Conservation (phyloP, 2,888 invertebrate genomes). For the Eudemis profundana region DNA sequence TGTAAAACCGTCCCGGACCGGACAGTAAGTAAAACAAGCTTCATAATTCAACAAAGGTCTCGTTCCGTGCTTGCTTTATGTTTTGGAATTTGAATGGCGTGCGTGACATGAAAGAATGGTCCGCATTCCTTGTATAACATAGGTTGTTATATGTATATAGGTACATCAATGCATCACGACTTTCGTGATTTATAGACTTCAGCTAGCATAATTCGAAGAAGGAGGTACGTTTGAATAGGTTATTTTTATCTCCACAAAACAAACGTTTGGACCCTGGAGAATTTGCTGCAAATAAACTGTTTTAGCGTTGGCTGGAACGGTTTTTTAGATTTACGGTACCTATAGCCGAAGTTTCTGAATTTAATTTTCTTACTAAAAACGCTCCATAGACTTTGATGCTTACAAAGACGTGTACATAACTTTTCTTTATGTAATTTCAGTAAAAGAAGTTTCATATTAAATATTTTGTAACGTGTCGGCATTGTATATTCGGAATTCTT, state of each 20-base stretch:
- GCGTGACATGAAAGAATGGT: slow-evolving; percentile 1
- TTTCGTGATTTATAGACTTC: slow-evolving; percentile 1
- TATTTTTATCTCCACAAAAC: neutral
- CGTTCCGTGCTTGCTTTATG: slow-evolving; percentile 20
- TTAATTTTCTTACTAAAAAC: no score
- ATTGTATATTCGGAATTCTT: slow-evolving; percentile 9
- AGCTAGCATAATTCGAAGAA: no score
- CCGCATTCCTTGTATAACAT: neutral
- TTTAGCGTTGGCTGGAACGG: neutral
- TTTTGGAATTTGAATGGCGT: slow-evolving; percentile 5
- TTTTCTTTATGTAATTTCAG: no score
- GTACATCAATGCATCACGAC: neutral
- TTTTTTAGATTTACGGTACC: neutral
- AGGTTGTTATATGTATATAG: neutral
- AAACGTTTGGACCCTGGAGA: neutral
- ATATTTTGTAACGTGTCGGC: neutral
- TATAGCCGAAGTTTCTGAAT: neutral
- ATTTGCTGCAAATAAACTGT: neutral
- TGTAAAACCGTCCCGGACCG: slow-evolving; percentile 9
- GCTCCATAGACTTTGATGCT: neutral
- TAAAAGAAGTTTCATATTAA: slow-evolving; percentile 3
- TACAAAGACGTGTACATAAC: neutral
- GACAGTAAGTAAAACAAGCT: slow-evolving; percentile 8
- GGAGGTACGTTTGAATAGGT: neutral
- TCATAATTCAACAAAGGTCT: slow-evolving; percentile 29